A percentile compares a stretch with the other conserved stretches of the same genome.
Conservation (phyloP, 2,888 invertebrate genomes). For the Lasioglossum pauxillum region DNA sequence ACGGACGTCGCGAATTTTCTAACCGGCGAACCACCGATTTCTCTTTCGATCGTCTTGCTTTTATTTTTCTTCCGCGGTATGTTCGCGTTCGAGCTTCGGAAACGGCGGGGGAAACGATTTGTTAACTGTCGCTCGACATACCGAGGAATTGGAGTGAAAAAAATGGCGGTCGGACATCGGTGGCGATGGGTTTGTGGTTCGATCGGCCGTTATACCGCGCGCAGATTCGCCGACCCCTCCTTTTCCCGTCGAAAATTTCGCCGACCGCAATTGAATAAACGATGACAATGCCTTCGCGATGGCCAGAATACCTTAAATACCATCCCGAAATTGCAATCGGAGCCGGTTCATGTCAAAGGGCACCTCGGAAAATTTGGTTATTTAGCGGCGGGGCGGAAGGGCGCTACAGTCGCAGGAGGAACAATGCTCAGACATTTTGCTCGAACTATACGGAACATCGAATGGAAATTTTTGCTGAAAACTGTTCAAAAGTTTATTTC, state of each 20-base stretch:
- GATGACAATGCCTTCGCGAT: slow-evolving; percentile 10
- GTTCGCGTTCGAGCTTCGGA: not conserved
- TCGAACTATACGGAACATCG: too few species aligned
- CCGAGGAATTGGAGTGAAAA: slow-evolving; percentile 11
- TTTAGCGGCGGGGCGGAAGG: slow-evolving; percentile 1
- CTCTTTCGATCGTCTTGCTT: not conserved
- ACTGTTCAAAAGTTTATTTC: too few species aligned
- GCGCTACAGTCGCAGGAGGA: too few species aligned
- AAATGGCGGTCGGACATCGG: not conserved
- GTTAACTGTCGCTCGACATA: slow-evolving; percentile 4
- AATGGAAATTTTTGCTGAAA: not conserved
- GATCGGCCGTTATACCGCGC: not conserved
- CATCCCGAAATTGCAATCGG: slow-evolving; percentile 15
- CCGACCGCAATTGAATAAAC: slow-evolving; percentile 31
- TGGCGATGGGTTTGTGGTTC: not conserved
- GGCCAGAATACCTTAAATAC: slow-evolving; percentile 37
- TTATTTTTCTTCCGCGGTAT: not conserved
- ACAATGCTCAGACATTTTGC: too few species aligned
- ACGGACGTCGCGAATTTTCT: not conserved
- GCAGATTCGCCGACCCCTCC: not conserved
- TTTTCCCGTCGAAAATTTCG: slow-evolving; percentile 12
- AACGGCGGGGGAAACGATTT: not conserved
- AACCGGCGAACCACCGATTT: not conserved
- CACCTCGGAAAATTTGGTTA: slow-evolving; percentile 38
- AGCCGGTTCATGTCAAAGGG: slow-evolving; percentile 26